phyloP scores from a whole-genome alignment of 2,797 vertebrate species.

The Gorsachius magnificus region DNA sequence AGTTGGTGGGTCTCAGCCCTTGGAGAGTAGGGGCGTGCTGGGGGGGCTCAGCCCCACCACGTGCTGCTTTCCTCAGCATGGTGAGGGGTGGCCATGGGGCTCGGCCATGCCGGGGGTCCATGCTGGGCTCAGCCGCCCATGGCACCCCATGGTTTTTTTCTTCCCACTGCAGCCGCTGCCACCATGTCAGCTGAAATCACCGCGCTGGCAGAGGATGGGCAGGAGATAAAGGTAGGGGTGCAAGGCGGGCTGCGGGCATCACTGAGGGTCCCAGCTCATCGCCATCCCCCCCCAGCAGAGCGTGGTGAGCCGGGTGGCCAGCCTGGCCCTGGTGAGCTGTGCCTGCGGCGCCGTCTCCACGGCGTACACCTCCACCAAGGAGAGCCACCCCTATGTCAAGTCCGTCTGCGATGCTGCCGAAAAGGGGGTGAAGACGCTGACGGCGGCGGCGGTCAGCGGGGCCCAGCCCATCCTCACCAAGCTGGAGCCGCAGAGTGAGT shows the following conservation, averaged over 20 bases:
- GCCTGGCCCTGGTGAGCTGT: too few relatives aligned
- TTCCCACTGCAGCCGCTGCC: rapidly evolving
- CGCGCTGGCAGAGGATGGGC: rapidly evolving
- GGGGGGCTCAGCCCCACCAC: neutral
- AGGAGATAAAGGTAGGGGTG: neutral
- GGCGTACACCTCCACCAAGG: slow-evolving; percentile 85
- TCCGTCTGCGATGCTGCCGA: slow-evolving; percentile 87
- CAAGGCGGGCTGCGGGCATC: neutral
- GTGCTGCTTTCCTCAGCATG: neutral
- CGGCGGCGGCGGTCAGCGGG: slow-evolving; percentile 63
- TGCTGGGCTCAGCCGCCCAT: rapidly evolving
- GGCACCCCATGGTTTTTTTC: neutral
- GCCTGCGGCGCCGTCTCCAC: slow-evolving; percentile 65
- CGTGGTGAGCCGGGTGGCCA: slow-evolving; percentile 60
- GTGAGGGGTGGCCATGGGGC: neutral
- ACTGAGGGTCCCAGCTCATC: rapidly evolving
- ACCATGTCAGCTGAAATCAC: neutral
- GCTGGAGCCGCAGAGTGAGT: too few relatives aligned
- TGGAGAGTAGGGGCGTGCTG: rapidly evolving
- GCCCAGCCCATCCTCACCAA: too few relatives aligned
- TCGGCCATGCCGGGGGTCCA: neutral
- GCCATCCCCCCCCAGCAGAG: slow-evolving; percentile 68
- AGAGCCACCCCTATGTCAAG: slow-evolving; percentile 82
- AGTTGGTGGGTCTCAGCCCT: neutral
- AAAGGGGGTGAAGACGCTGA: slow-evolving; percentile 85